Evolutionary conservation across 2,797 vertebrate genomes (phyloP).

Genomic region (Schizopygopsis malacanthus): DNA sequence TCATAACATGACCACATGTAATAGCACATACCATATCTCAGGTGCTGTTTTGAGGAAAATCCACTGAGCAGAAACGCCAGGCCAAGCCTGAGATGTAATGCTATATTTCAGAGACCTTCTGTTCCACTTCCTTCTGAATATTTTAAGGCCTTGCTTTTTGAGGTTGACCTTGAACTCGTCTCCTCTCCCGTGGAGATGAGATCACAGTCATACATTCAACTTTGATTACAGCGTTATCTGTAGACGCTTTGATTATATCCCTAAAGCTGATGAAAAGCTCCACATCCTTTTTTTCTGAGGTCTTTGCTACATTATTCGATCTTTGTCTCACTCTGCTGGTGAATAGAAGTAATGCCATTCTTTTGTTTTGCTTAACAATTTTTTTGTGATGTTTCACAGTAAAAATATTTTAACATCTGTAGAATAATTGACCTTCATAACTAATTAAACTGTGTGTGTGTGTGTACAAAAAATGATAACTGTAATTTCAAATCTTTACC

Average conservation of each 20-base stretch:
- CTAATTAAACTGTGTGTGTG: no score
- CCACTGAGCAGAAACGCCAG: background rate
- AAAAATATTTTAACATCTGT: no score
- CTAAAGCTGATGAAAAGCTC: background rate
- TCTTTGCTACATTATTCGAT: background rate
- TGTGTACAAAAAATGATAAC: no score
- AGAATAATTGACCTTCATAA: no score
- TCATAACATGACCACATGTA: background rate
- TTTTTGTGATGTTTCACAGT: no score
- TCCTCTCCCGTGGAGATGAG: background rate
- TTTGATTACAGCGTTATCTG: background rate
- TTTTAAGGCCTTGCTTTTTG: background rate
- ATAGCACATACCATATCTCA: background rate
- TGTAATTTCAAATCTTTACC: no score
- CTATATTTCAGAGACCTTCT: background rate
- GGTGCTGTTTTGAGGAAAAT: background rate
- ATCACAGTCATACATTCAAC: conserved; percentile 3
- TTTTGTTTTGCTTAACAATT: no score
- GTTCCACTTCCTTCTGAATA: background rate
- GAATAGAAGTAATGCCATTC: background rate
- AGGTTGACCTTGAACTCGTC: background rate
- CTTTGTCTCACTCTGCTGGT: conserved; percentile 29
- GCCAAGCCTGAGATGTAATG: background rate
- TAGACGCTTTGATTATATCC: background rate
- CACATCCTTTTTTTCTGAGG: background rate